Conservation (phyloP, 2,113 vertebrate genomes). For the Tapirus terrestris region DNA sequence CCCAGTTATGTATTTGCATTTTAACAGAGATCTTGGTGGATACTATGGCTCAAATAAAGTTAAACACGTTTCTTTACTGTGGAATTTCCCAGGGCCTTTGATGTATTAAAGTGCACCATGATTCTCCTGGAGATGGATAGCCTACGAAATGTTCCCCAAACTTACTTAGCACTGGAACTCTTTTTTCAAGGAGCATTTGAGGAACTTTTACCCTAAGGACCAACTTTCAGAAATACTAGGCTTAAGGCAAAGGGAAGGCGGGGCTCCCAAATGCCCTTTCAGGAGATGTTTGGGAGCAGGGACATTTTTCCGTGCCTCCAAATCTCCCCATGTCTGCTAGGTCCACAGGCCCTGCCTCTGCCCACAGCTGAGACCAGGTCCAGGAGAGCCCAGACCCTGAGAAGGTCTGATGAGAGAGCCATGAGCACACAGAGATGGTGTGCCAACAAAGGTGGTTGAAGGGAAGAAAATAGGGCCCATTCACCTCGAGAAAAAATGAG, state of each 20-base stretch:
- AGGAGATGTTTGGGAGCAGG: background rate
- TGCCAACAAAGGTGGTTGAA: background rate
- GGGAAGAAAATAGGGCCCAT: rapidly evolving
- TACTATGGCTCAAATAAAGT: background rate
- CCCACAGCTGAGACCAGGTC: background rate
- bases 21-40: background rate
- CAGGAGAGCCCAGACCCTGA: background rate
- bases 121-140: background rate
- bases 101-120: background rate
- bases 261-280: background rate
- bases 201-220: background rate
- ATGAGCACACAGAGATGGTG: background rate
- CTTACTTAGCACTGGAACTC: background rate
- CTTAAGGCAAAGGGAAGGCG: background rate
- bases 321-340: background rate
- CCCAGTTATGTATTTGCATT: background rate
- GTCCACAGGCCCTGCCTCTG: no score
- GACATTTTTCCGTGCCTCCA: background rate
- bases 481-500: background rate
- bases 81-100: background rate
- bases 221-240: background rate
- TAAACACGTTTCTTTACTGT: background rate
- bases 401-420: background rate
- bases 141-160: background rate
- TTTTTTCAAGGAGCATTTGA: background rate